Percentiles rank a stretch among this genome's conserved stretches.
phyloP scores from a whole-genome alignment of 1,140 invertebrate species.

The Drosophila obscura region DNA sequence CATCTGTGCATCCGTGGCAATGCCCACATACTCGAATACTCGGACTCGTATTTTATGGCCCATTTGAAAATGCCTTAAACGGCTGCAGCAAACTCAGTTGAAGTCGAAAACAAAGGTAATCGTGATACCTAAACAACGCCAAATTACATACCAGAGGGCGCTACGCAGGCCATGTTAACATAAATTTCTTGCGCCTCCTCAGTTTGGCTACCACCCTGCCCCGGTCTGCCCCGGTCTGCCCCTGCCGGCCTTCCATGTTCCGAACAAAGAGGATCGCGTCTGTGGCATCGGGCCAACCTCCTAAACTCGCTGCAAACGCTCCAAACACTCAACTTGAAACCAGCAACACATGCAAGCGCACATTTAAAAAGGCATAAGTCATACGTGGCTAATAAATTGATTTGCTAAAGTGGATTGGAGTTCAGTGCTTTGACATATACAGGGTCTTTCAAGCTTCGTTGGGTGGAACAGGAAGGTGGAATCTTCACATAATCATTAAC shows the following conservation, averaged over 20 bases:
- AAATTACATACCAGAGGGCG: conserved; percentile 82
- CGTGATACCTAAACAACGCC: conserved; percentile 81
- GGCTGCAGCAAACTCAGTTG: conserved; percentile 16
- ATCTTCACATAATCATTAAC: neutral
- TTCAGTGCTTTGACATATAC: conserved; percentile 57
- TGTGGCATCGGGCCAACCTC: conserved; percentile 6
- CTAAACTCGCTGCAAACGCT: conserved; percentile 26
- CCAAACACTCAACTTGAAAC: conserved; percentile 53
- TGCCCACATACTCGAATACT: conserved; percentile 19
- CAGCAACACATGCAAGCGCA: conserved; percentile 80
- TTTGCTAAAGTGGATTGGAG: conserved; percentile 80
- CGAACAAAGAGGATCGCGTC: neutral
- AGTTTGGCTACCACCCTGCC: conserved; percentile 15
- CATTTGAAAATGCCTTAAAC: conserved; percentile 12
- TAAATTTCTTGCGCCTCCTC: conserved; percentile 76
- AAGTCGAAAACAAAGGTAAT: conserved; percentile 52
- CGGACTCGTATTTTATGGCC: conserved; percentile 47
- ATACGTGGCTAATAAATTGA: conserved; percentile 83
- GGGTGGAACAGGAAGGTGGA: neutral
- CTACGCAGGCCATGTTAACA: conserved; percentile 82
- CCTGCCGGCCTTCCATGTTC: no score
- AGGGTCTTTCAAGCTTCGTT: conserved; percentile 27
- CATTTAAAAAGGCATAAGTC: conserved; percentile 83
- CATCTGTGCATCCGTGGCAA: conserved; percentile 55
- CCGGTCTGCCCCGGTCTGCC: no score